These are phyloP conservation scores for Lepidonotus clava DNA, from an alignment of 2,888 invertebrate genomes.

Conservation along the genomic window DNA sequence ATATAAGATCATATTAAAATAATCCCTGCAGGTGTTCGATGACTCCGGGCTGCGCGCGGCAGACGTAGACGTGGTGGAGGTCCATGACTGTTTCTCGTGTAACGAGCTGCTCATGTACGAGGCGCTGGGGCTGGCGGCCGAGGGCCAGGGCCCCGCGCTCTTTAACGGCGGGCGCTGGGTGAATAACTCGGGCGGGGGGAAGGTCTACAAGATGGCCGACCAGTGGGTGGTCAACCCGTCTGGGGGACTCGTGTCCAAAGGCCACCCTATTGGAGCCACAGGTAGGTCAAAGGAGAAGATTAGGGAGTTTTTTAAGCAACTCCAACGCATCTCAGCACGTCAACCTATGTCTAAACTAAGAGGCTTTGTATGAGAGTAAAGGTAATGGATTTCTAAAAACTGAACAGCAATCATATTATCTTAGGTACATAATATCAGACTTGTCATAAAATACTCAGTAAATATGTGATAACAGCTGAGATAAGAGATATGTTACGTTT, in stretches of 20 bases:
- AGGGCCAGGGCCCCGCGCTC: conserved; percentile 68
- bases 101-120: conserved; percentile 66
- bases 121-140: conserved; percentile 67
- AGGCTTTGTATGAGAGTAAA: too few relatives aligned
- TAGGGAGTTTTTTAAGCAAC: too few relatives aligned
- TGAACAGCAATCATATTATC: too few relatives aligned
- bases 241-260: conserved; percentile 63
- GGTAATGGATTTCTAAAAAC: too few relatives aligned
- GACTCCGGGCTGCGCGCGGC: conserved; percentile 55
- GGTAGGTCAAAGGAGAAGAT: too few relatives aligned
- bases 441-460: too few relatives aligned
- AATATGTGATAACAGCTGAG: too few relatives aligned
- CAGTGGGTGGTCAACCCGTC: conserved; percentile 64
- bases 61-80: conserved; percentile 72
- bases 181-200: conserved; percentile 69
- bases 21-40: conserved; percentile 37
- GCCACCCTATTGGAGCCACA: conserved; percentile 64
- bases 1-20: not conserved
- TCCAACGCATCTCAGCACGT: too few relatives aligned
- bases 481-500: too few relatives aligned
- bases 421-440: too few relatives aligned
- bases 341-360: too few relatives aligned
- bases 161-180: conserved; percentile 71
- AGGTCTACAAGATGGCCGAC: conserved; percentile 56
- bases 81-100: conserved; percentile 66